phyloP scores from a whole-genome alignment of 2,888 invertebrate species.

The Hoplodrina ambigua region DNA sequence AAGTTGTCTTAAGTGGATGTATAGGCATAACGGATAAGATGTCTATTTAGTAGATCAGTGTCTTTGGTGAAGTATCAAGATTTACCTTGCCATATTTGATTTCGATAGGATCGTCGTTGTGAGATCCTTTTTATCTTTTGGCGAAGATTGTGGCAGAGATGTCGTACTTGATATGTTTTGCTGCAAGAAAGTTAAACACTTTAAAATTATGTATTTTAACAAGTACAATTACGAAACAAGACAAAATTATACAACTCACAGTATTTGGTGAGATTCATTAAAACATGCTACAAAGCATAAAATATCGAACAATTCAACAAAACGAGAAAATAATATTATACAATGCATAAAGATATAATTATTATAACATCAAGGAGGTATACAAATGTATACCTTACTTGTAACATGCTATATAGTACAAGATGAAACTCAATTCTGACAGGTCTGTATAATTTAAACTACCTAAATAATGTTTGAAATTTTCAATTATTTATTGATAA shows the following conservation, averaged over 20 bases:
- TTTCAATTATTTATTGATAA: neutral
- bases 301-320: constrained; percentile 3
- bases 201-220: neutral
- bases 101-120: constrained; percentile 92
- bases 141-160: constrained; percentile 85
- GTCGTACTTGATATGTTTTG: constrained; percentile 90
- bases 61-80: neutral
- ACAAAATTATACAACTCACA: constrained; percentile 44
- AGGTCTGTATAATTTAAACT: neutral
- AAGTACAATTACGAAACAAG: constrained; percentile 1
- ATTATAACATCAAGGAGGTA: neutral
- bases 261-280: constrained; percentile 57
- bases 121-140: constrained; percentile 92
- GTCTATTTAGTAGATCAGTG: neutral
- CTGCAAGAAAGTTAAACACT: constrained; percentile 70
- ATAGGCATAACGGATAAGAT: neutral
- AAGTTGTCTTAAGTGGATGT: too few relatives aligned
- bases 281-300: constrained; percentile 52
- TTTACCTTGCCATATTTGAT: constrained; percentile 95
- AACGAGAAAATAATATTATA: constrained; percentile 15
- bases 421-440: neutral
- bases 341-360: constrained; percentile 7
- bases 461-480: neutral
- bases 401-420: constrained; percentile 33
- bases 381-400: neutral